Evolutionary conservation across 2,888 invertebrate genomes (phyloP).

Genomic region (Eretmocerus hayati): DNA sequence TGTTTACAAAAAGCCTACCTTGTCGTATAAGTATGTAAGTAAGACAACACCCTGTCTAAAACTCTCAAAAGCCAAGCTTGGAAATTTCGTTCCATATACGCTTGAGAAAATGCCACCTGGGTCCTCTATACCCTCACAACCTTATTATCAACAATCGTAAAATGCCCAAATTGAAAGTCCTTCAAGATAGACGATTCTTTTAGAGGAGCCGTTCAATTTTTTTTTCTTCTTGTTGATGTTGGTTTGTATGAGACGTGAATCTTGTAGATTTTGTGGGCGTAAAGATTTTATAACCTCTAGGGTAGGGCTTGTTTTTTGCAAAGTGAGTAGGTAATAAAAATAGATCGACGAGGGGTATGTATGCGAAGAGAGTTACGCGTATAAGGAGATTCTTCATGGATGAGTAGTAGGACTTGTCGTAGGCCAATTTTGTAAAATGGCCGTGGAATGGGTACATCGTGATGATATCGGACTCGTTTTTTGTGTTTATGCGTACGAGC

Average conservation of each 20-base stretch:
- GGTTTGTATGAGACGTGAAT: too few relatives aligned
- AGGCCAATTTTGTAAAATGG: too few relatives aligned
- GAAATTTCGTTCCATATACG: too few relatives aligned
- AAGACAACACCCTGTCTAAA: neutral
- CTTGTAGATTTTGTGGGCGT: neutral
- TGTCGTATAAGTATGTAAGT: too few relatives aligned
- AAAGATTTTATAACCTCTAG: constrained; percentile 16
- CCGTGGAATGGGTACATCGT: too few relatives aligned
- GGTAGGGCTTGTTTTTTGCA: constrained; percentile 10
- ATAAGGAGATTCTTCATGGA: too few relatives aligned
- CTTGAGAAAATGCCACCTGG: too few relatives aligned
- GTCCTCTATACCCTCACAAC: constrained; percentile 38
- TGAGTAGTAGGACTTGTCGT: too few relatives aligned
- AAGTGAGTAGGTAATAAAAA: constrained; percentile 20
- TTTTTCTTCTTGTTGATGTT: neutral
- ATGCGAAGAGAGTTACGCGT: too few relatives aligned
- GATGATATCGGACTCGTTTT: too few relatives aligned
- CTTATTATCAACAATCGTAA: constrained; percentile 48
- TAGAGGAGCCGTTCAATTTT: neutral
- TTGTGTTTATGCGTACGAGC: too few relatives aligned
- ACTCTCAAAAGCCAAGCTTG: constrained; percentile 27
- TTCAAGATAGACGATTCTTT: neutral
- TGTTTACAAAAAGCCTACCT: constrained; percentile 43
- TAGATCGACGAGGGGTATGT: constrained; percentile 21
- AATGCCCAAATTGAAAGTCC: constrained; percentile 46